Evolutionary conservation across 2,888 invertebrate genomes (phyloP), one percentile per base, ranked within the genome.

Genomic region (Cheilosia vernalis): DNA sequence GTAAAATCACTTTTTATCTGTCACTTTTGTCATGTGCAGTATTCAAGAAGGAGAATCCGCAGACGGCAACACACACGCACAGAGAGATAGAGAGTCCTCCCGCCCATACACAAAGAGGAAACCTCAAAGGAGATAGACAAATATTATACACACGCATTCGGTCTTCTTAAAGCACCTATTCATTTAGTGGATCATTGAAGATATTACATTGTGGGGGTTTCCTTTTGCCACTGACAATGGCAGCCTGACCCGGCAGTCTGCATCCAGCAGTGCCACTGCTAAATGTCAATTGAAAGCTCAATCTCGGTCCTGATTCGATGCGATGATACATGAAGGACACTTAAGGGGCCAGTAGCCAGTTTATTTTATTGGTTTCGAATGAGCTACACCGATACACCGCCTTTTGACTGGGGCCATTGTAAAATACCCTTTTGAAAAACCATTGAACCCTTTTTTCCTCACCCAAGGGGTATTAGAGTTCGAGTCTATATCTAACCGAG

Each of bases 301-400:
- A 60, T 67, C 66, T 15, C 15, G 24, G 15, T 51, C 21, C 70
- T 40, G 67, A 72, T 58, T 64, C 73, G 70, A 64, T 40, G 47
- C 70, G 70, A 80, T 80, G 73, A 80, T 73, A 80, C 73, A 80
- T 67, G 61, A 80, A 80, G 80, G 80, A 66, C 80, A 73, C 72
- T 78, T 70, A 40, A 30, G 78, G 78, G 73, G 70, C 66, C 61
- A 66, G 80, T 80, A 66, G 70, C 66, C 61, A 66, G 80, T 80
- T 73, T 80, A 67, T 80, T 80, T 80, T 80, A 80, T 80, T 72
- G 73, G 40, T n/a, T 53, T 47, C 27, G 17, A 33, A 63, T 51
- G 60, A 60, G 49, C 64, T 4, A 10, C 6, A 27, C 47, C 67
- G 49, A 73, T 4, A 10, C 6, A 27, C 47, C 10, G 56, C 40